Base-by-base conservation (phyloP, 35 echinoderm and acorn worm genomes). In the Lytechinus variegatus region DNA sequence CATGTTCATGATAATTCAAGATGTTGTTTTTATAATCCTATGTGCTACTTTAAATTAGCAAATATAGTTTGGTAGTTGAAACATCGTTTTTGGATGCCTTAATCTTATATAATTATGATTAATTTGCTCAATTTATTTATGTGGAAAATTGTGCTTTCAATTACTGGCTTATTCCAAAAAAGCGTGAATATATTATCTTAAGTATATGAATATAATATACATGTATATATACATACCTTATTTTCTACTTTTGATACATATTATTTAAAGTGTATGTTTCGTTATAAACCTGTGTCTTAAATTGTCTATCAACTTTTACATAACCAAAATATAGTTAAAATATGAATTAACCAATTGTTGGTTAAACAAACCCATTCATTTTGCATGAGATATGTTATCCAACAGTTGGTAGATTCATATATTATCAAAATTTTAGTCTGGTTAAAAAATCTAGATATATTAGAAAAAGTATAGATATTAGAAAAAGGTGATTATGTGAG, bases 231-330 rank as follows among this genome's bases (percentile, higher is more conserved):
- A 14, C 4, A 8, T 79, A 24, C 19, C n/a, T 79, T 79, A 21
- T 71, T 79, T 79, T 79, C 66, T 79, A 79, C 66, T 79, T 79
- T 79, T 79, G 66, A 79, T 79, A 79, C 66, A 79, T 79, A 79
- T 79, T 16, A n/a, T 79, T 79, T 79, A 24, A 24, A 19, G n/a
- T 44, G 56, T 58, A 58, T 58, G 2, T 58, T 58, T 16, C 21
- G 66, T 79, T 79, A 79, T 19, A 24, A 24, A 24, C 5, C n/a
- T 24, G 66, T 79, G 21, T 79, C 66, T 79, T 79, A 79, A n/a
- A 24, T 1, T 79, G n/a, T 16, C 66, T 44, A 44, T 44, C 0
- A 44, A 44, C 33, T 2, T 44, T 1, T 44, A 44, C 33, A 44
- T 44, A 44, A 44, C 33, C 33, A 44, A 44, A 44, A 44, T 0